These are phyloP conservation scores for Periophthalmus magnuspinnatus DNA, from an alignment of 2,797 vertebrate genomes.

Conservation along the genomic window DNA sequence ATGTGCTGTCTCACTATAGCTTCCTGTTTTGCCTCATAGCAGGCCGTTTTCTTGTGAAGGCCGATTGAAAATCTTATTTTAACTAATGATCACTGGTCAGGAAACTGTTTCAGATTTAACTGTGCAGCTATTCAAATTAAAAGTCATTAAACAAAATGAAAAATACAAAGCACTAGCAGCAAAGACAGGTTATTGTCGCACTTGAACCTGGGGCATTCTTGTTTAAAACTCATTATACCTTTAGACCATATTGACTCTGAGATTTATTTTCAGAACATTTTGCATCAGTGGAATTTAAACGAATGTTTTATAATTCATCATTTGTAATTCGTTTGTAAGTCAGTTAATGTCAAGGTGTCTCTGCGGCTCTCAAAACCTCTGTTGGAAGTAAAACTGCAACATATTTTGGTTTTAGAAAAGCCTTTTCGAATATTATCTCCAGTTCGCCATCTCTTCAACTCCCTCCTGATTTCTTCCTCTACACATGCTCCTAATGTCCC, in stretches of 20 bases:
- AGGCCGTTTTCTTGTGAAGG: neutral
- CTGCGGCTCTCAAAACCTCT: neutral
- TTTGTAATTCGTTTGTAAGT: neutral
- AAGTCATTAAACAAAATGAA: neutral
- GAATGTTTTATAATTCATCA: neutral
- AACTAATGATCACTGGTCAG: constrained; percentile 2
- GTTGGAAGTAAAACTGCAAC: neutral
- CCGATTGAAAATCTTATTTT: constrained; percentile 4
- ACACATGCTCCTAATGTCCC: constrained; percentile 24
- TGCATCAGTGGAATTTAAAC: neutral
- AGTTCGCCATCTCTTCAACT: constrained; percentile 13
- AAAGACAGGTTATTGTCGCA: neutral
- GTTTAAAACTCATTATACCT: neutral
- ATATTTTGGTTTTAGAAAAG: neutral
- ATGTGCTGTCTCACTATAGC: neutral
- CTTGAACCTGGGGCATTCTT: neutral
- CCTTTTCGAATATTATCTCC: constrained; percentile 2
- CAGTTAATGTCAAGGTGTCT: constrained; percentile 18
- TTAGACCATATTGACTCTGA: neutral
- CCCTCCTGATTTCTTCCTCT: constrained; percentile 23
- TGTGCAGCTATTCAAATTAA: constrained; percentile 9
- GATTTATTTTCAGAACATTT: neutral
- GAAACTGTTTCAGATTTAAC: constrained; percentile 14
- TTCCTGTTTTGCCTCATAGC: constrained; percentile 6
- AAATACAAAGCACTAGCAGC: constrained; percentile 5